Evolutionary conservation across 2,797 vertebrate species (phyloP), one percentile per base, ranked within the genome.

Genomic region (Enteromius treurensis): DNA sequence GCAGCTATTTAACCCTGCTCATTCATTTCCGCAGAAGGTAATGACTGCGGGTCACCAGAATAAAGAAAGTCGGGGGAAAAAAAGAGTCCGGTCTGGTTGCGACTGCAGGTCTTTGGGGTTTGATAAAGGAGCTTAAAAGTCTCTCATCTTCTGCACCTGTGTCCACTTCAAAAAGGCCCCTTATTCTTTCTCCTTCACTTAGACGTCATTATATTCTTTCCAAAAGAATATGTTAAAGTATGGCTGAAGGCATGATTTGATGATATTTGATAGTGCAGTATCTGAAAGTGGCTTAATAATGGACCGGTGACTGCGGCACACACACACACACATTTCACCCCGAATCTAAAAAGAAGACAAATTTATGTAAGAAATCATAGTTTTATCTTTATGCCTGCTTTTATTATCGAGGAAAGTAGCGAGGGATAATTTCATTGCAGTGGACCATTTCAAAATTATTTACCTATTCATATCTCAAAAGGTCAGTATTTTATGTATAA

Each of bases 1-100:
- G 85, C 88, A 86, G 88, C 88, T 89, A 79, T 89, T 91, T 91
- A 89, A 91, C 88, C 81, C 86, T 81, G 65, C 88, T 87, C 84
- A 89, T 84, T 86, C 75, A 87, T 85, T 87, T 83, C 86, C 42
- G 69, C 80, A 81, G 67, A 67, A 84, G 55, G 85, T 89, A 87
- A 89, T 89, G 88, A 89, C 67, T 65, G 47, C 68, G 62, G 84
- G 77, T 75, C 77, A 65, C 71, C 23, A 11, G 85, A 82, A 88
- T 79, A 86, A 88, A 88, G 81, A 79, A 81, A 73, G 60, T 69
- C 29, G 8, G 62, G 51, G 40, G 47, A 51, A 34, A 37, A 76
- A 62, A 37, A 37, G 64, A 47, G 83, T 65, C 45, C 67, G 82
- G 49, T 68, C 80, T 37, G 80, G 67, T 76, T 82, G 82, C 79